Conservation (phyloP, 1,140 invertebrate species). For the Oncopodura yosiiana region DNA sequence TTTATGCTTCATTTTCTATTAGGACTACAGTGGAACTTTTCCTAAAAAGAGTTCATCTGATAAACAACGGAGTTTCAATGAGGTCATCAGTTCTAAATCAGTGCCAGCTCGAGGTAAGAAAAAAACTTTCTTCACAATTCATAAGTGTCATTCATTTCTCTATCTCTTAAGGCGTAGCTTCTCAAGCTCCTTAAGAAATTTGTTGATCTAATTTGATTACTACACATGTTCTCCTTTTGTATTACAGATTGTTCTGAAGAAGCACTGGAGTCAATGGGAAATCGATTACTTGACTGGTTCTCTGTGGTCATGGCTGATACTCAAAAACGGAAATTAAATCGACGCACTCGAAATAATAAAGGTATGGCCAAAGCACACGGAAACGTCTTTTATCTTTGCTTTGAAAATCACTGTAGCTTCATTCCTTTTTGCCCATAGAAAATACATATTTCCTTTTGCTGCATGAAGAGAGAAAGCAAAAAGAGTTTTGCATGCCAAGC, state of each 20-base stretch:
- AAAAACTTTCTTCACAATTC: not conserved
- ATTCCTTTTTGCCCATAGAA: not conserved
- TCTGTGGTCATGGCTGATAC: constrained; percentile 77
- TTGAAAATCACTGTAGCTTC: not conserved
- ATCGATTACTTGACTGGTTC: constrained; percentile 86
- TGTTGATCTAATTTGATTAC: not conserved
- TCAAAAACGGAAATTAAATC: constrained; percentile 41
- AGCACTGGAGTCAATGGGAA: constrained; percentile 73
- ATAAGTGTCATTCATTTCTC: not conserved
- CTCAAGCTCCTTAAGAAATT: not conserved
- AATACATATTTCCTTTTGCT: not conserved
- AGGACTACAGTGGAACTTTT: constrained; percentile 42
- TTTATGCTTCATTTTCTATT: constrained; percentile 29
- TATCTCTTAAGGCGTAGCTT: not conserved
- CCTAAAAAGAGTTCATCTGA: constrained; percentile 46
- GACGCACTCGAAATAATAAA: constrained; percentile 44
- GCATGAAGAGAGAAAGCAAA: too few species aligned
- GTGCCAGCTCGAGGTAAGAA: constrained; percentile 20
- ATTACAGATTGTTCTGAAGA: constrained; percentile 51
- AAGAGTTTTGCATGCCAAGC: too few species aligned
- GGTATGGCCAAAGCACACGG: constrained; percentile 8
- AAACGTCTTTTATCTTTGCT: not conserved
- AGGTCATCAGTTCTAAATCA: constrained; percentile 42
- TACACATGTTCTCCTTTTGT: not conserved
- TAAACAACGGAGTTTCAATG: constrained; percentile 57